Evolutionary conservation across 2,888 invertebrate genomes (phyloP), one percentile per base, ranked within the genome.

Genomic region (Leptarthrus brevirostris): DNA sequence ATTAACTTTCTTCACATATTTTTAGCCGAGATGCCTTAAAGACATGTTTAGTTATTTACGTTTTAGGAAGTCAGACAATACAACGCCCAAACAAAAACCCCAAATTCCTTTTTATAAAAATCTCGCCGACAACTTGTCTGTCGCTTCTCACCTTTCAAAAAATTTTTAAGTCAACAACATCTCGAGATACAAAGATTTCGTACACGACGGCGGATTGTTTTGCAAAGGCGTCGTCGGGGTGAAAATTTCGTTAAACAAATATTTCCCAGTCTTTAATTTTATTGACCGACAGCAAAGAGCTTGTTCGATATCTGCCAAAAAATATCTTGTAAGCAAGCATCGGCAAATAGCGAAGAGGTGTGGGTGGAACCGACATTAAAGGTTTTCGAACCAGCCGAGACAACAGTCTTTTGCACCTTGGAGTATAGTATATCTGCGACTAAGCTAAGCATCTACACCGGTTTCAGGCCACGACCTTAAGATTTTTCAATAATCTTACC

Each of bases 381-480:
- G n/a, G 40, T 40, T 40, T 6, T 12, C 40, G 3, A 10, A 14
- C 18, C 16, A 24, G 14, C 24, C n/a, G 22, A 30, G 24, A 2
- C 36, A 34, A 36, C 36, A 34, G 14, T 18, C 26, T 20, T 53
- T 36, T 16, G 3, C 16, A 20, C 20, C 18, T 49, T 20, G 3
- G 3, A 3, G 49, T n/a, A n/a, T 20, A 16, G 36, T 20, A 58
- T 58, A 22, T 66, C 22, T 40, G 56, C 40, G 72, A 56, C 56
- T 72, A 56, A 36, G 34, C 18, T 72, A 56, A 54, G 26, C 40
- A 56, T 36, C 24, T 56, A 58, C 58, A 72, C 58, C 58, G 58
- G 58, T 72, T 58, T 24, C 47, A 72, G 47, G 49, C 44, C 58
- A 72, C 49, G 58, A 72, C 72, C 72, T 72, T 72, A 47, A 40